phyloP scores from a whole-genome alignment of 2,113 vertebrate genomes.

The Setophaga kirtlandii region DNA sequence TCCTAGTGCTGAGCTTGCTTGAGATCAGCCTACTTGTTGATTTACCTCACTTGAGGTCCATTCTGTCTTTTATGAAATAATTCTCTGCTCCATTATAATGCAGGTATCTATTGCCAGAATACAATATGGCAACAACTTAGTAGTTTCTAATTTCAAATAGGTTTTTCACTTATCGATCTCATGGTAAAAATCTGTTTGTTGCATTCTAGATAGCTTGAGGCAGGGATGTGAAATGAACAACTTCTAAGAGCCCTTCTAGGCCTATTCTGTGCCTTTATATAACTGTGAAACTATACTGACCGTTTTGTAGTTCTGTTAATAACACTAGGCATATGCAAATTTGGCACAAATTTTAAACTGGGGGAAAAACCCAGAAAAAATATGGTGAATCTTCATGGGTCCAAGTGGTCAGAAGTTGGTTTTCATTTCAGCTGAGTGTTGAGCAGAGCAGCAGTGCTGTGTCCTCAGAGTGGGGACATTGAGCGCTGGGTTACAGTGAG shows the following conservation, averaged over 20 bases:
- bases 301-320: not conserved
- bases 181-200: not conserved
- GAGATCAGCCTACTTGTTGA: not conserved
- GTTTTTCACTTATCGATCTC: not conserved
- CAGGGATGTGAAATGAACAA: not conserved
- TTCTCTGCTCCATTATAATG: not conserved
- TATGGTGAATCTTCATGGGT: fast-evolving
- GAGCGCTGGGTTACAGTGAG: not conserved
- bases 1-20: not conserved
- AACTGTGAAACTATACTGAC: not conserved
- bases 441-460: not conserved
- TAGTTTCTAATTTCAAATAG: not conserved
- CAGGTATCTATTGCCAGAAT: not conserved
- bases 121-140: not conserved
- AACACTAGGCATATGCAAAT: not conserved
- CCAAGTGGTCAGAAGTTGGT: not conserved
- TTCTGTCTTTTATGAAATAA: not conserved
- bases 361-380: not conserved
- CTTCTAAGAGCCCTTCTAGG: not conserved
- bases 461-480: not conserved
- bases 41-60: not conserved
- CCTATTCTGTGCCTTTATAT: not conserved
- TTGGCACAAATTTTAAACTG: not conserved
- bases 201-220: not conserved
- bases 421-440: not conserved